A percentile compares a stretch with the other conserved stretches of the same genome.
Evolutionary conservation across 1,140 invertebrate species (phyloP).

Genomic region (Formica exsecta): DNA sequence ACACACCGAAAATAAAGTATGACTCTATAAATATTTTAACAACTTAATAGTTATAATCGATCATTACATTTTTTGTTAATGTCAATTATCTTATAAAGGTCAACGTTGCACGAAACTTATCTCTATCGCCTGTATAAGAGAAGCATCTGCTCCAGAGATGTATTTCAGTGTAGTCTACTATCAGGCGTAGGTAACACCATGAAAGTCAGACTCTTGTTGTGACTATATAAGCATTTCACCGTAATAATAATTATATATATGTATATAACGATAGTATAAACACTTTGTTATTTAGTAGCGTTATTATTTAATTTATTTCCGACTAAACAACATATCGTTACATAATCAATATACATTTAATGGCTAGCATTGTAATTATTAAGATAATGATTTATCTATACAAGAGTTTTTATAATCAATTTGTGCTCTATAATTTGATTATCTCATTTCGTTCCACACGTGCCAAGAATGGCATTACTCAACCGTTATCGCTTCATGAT

Average conservation of each 20-base stretch:
- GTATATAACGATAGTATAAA: neutral
- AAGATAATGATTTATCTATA: neutral
- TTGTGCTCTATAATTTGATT: neutral
- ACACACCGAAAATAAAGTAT: neutral
- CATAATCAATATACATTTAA: neutral
- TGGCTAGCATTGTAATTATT: no score
- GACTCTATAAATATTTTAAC: neutral
- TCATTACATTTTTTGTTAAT: neutral
- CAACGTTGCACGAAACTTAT: neutral
- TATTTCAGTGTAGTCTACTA: conserved; percentile 70
- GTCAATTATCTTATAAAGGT: neutral
- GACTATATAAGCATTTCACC: neutral
- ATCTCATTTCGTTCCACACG: neutral
- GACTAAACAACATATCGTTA: neutral
- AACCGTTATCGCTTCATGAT: conserved; percentile 10
- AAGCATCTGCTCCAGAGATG: conserved; percentile 59
- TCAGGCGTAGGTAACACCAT: conserved; percentile 67
- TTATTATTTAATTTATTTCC: neutral
- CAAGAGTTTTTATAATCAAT: neutral
- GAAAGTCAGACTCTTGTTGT: neutral
- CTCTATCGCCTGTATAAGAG: conserved; percentile 31
- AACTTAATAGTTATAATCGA: neutral
- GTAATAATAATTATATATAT: neutral
- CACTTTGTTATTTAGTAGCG: neutral
- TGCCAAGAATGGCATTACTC: neutral